phyloP scores from a whole-genome alignment of 2,797 vertebrate species.

The Artibeus lituratus region DNA sequence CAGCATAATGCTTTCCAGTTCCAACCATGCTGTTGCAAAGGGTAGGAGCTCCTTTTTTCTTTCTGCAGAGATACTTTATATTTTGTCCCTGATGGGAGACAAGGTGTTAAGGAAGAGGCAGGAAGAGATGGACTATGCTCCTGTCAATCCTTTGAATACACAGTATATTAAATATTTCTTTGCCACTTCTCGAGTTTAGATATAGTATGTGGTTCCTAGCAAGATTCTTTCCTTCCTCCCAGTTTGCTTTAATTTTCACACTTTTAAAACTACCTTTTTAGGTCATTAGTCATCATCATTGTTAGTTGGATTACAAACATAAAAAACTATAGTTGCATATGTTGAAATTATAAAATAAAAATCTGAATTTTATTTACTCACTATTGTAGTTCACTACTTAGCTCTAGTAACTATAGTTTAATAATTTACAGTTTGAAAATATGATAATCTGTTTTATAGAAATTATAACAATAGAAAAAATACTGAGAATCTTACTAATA shows the following conservation, averaged over 20 bases:
- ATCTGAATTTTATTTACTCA: background rate
- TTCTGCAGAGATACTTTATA: background rate
- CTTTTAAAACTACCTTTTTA: background rate
- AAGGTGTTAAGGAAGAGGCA: background rate
- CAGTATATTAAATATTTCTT: background rate
- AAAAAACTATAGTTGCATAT: background rate
- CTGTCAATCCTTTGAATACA: background rate
- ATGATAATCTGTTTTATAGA: background rate
- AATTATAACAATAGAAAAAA: slow-evolving; percentile 18
- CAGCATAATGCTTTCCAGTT: too few relatives aligned
- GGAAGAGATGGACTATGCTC: background rate
- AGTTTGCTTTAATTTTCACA: background rate
- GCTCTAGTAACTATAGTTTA: background rate
- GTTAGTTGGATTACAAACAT: background rate
- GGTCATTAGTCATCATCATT: background rate
- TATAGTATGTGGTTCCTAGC: background rate
- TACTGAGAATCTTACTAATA: background rate
- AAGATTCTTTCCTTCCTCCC: background rate
- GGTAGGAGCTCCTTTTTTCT: too few relatives aligned
- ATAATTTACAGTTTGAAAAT: background rate
- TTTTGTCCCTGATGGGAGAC: background rate
- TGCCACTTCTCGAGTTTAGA: background rate
- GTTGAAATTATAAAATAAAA: background rate
- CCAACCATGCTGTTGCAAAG: too few relatives aligned
- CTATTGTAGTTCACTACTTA: background rate